Evolutionary conservation across 1,140 invertebrate genomes (phyloP).

Genomic region (Drosophila sechellia): DNA sequence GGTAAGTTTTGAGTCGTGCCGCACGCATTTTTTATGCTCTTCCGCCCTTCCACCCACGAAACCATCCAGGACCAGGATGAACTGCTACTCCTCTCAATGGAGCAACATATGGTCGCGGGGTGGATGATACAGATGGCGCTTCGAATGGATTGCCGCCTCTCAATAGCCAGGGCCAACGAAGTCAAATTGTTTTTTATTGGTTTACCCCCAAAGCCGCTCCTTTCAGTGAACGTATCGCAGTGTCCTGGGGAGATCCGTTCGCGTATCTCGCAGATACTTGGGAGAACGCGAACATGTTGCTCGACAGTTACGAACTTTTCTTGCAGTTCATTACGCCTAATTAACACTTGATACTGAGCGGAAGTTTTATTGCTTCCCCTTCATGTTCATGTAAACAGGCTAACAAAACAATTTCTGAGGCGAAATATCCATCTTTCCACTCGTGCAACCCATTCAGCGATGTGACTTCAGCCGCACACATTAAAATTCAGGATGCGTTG

Average conservation of each 20-base stretch:
- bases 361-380: conserved; percentile 77
- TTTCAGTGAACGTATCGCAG: conserved; percentile 1
- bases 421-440: conserved; percentile 8
- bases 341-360: conserved; percentile 74
- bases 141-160: conserved; percentile 63
- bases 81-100: conserved; percentile 49
- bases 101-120: conserved; percentile 80
- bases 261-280: conserved; percentile 59
- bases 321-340: conserved; percentile 68
- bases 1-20: conserved; percentile 82
- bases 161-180: conserved; percentile 58
- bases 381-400: conserved; percentile 55
- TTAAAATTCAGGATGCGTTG: conserved; percentile 77
- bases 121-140: conserved; percentile 80
- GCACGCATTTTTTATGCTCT: conserved; percentile 77
- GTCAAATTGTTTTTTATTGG: conserved; percentile 74
- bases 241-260: conserved; percentile 24
- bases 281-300: conserved; percentile 54
- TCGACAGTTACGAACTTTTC: conserved; percentile 67
- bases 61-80: conserved; percentile 41
- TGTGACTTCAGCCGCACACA: conserved; percentile 25
- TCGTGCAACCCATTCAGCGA: conserved; percentile 14
- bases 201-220: conserved; percentile 29
- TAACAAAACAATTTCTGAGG: conserved; percentile 64
- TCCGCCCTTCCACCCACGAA: conserved; percentile 28